phyloP scores from a whole-genome alignment of 2,113 vertebrate species.

The Triplophysa dalaica region DNA sequence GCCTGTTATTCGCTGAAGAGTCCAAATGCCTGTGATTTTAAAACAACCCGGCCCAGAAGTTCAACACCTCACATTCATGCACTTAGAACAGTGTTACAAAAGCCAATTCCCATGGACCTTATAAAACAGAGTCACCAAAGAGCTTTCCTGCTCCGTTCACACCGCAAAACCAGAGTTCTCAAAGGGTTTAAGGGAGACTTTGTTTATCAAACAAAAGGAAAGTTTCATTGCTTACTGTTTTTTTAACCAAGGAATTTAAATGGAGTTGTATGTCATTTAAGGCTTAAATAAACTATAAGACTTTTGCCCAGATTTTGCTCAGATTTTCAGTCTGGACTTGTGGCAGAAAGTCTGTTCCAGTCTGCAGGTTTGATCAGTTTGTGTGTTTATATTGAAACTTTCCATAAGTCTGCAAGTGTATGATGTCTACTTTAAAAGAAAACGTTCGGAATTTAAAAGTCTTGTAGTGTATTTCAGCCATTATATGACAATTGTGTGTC shows the following conservation, averaged over 20 bases:
- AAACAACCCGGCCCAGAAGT: neutral
- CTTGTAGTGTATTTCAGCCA: too few relatives aligned
- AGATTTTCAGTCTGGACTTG: too few relatives aligned
- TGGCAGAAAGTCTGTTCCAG: too few relatives aligned
- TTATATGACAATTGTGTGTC: too few relatives aligned
- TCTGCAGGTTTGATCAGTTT: too few relatives aligned
- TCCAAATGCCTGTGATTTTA: slow-evolving; percentile 7
- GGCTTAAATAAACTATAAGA: too few relatives aligned
- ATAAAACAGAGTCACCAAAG: slow-evolving; percentile 6
- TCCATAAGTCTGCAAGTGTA: too few relatives aligned
- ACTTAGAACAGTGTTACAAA: neutral
- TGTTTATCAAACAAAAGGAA: neutral
- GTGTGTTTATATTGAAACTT: too few relatives aligned
- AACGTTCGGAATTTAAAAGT: too few relatives aligned
- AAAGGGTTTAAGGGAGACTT: neutral
- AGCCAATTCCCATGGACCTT: slow-evolving; percentile 8
- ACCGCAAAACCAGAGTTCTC: neutral
- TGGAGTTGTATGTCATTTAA: neutral
- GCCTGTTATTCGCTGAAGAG: slow-evolving; percentile 15
- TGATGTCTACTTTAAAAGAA: too few relatives aligned
- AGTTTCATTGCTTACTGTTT: neutral
- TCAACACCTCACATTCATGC: slow-evolving; percentile 23
- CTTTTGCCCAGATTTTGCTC: too few relatives aligned
- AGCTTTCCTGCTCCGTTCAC: neutral
- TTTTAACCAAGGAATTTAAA: too few relatives aligned